Evolutionary conservation across 2,113 vertebrate genomes (phyloP).

Genomic region (Calonectris borealis): DNA sequence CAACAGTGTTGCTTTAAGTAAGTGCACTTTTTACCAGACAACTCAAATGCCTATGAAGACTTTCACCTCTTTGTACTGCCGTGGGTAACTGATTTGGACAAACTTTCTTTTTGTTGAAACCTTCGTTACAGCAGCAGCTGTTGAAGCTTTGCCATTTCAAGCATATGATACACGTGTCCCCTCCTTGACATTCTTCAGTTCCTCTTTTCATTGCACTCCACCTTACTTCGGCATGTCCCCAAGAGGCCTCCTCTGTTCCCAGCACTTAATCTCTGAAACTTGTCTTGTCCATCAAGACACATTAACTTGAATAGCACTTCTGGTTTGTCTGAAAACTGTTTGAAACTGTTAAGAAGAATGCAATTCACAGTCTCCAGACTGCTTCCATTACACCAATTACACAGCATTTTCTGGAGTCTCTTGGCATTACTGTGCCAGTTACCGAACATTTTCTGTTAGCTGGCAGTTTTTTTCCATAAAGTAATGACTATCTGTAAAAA

Average conservation of each 20-base stretch:
- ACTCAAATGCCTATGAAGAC: background rate
- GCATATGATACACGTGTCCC: background rate
- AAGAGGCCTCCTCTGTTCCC: constrained; percentile 59
- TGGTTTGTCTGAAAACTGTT: background rate
- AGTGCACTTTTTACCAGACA: background rate
- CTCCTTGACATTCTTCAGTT: constrained; percentile 36
- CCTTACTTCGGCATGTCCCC: constrained; percentile 27
- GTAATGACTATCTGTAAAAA: background rate
- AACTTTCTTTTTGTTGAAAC: background rate
- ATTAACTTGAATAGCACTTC: background rate
- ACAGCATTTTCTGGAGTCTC: background rate
- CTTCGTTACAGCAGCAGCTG: background rate
- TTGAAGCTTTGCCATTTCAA: background rate
- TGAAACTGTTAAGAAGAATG: background rate
- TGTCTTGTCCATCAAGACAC: constrained; percentile 60
- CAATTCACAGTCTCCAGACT: background rate
- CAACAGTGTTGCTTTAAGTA: background rate
- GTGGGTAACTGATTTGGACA: background rate
- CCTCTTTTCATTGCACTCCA: constrained; percentile 22
- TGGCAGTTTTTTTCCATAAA: background rate
- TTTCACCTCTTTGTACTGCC: background rate
- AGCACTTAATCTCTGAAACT: constrained; percentile 70
- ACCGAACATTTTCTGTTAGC: background rate
- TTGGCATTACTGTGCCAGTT: background rate
- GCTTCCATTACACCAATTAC: background rate